These are phyloP conservation scores for Epiblema foenella DNA, from an alignment of 2,888 invertebrate species.

Conservation along the genomic window DNA sequence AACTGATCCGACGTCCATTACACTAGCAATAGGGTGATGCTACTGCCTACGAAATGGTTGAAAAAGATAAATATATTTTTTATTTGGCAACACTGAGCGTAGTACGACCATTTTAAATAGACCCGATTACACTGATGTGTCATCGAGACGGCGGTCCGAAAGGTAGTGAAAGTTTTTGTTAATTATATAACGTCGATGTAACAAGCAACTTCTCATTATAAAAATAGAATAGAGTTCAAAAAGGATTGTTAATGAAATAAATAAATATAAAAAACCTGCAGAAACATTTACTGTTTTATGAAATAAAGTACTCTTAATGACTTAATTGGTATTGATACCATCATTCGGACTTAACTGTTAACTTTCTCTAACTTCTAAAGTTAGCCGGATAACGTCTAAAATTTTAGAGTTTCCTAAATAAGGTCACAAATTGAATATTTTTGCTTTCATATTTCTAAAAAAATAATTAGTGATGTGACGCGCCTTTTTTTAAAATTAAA, in stretches of 20 bases:
- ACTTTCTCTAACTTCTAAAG: slow-evolving; percentile 19
- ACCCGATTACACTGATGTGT: slow-evolving; percentile 43
- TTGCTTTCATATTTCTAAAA: not conserved
- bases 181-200: slow-evolving; percentile 1
- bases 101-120: slow-evolving; percentile 49
- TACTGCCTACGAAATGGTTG: slow-evolving; percentile 78
- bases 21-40: slow-evolving; percentile 75
- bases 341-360: slow-evolving; percentile 8
- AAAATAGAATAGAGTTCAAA: not conserved
- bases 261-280: not conserved
- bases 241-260: not conserved
- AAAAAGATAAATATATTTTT: slow-evolving; percentile 76
- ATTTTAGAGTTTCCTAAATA: slow-evolving; percentile 6
- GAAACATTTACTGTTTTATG: not conserved
- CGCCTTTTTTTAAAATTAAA: slow-evolving; percentile 31
- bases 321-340: not conserved
- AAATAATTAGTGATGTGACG: slow-evolving; percentile 35
- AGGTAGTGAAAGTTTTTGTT: not conserved
- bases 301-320: not conserved
- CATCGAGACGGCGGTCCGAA: slow-evolving; percentile 44
- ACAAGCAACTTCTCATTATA: not conserved
- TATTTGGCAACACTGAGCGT: slow-evolving; percentile 69
- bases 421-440: not conserved
- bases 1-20: slow-evolving; percentile 80
- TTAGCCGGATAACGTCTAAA: slow-evolving; percentile 26